phyloP scores from a whole-genome alignment of 1,140 invertebrate species.

The Oryctes rhinoceros region DNA sequence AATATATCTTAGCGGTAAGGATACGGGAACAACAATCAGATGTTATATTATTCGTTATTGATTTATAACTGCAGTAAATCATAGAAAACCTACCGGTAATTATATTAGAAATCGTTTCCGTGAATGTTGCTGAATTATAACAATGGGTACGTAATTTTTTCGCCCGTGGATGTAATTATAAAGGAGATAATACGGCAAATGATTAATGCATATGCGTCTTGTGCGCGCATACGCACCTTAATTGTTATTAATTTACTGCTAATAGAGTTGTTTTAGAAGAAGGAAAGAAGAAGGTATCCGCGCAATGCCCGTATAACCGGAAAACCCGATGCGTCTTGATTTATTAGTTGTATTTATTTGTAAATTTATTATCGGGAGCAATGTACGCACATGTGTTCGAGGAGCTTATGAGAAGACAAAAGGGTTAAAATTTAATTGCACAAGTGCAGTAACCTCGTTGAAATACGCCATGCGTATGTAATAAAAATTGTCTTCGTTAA shows the following conservation, averaged over 20 bases:
- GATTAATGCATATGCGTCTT: neutral
- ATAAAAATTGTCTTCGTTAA: no score
- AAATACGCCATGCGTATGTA: no score
- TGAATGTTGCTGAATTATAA: constrained; percentile 31
- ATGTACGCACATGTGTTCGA: no score
- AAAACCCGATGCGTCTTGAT: no score
- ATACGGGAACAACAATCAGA: constrained; percentile 10
- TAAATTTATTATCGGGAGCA: neutral
- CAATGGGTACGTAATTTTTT: neutral
- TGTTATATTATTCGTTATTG: constrained; percentile 22
- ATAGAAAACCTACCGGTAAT: constrained; percentile 17
- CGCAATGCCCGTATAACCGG: no score
- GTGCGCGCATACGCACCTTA: neutral
- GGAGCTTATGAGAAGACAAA: no score
- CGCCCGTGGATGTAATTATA: constrained; percentile 1
- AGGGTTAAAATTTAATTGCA: neutral
- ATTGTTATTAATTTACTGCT: constrained; percentile 28
- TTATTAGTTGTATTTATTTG: no score
- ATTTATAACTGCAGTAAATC: constrained; percentile 32
- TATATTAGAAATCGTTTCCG: constrained; percentile 36
- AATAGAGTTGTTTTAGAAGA: neutral
- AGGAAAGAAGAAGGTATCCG: no score
- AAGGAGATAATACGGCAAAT: neutral
- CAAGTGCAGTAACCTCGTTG: neutral
- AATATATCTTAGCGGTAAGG: neutral